Evolutionary conservation across 2,888 invertebrate genomes (phyloP).

Genomic region (Miltochrista miniata): DNA sequence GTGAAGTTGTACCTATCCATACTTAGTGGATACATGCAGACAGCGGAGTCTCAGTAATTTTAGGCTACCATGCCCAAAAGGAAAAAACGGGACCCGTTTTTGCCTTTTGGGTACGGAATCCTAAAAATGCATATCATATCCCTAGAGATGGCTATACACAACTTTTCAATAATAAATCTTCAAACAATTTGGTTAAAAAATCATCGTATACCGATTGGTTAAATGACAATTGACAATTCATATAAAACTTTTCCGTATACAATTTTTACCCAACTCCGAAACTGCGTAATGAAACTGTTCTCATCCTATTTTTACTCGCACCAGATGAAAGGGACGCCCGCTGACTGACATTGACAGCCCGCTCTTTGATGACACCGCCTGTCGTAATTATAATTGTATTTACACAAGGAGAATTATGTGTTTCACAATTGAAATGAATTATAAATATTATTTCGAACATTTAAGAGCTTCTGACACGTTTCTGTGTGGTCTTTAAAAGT

Average conservation of each 20-base stretch:
- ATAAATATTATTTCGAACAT: slow-evolving; percentile 6
- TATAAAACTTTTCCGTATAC: neutral
- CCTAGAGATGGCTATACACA: too few species aligned
- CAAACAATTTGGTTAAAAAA: too few species aligned
- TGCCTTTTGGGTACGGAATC: too few species aligned
- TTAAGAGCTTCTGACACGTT: slow-evolving; percentile 8
- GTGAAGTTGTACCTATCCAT: too few species aligned
- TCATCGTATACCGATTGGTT: too few species aligned
- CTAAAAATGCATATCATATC: too few species aligned
- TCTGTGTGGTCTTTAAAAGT: neutral
- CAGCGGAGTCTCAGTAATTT: too few species aligned
- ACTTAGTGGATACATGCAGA: too few species aligned
- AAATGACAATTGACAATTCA: neutral
- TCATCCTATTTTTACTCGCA: slow-evolving; percentile 13
- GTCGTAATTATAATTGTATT: slow-evolving; percentile 21
- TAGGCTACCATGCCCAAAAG: too few species aligned
- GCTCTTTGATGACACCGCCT: slow-evolving; percentile 19
- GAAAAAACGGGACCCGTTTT: too few species aligned
- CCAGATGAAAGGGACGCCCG: slow-evolving; percentile 14
- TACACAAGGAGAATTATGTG: slow-evolving; percentile 23
- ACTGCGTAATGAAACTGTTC: slow-evolving; percentile 13
- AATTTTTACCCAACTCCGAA: slow-evolving; percentile 6
- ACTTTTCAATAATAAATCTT: too few species aligned
- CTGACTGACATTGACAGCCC: slow-evolving; percentile 22
- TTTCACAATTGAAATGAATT: slow-evolving; percentile 12